Evolutionary conservation across 1,140 invertebrate species (phyloP).

Genomic region (Glossosoma conforme): DNA sequence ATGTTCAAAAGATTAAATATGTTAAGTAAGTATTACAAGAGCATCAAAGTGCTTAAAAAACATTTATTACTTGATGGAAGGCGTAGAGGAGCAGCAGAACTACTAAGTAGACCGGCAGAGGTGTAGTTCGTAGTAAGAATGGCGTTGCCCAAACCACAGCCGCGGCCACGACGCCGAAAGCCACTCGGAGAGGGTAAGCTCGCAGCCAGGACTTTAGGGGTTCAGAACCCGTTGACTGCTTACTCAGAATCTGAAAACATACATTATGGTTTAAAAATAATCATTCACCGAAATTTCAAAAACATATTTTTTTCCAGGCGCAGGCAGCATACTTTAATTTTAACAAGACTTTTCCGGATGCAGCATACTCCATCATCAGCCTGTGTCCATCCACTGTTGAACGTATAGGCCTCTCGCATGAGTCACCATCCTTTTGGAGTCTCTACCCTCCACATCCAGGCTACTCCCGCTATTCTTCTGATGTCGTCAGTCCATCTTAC

Average conservation of each 20-base stretch:
- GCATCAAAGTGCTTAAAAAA: too few species aligned
- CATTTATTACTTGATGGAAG: slow-evolving; percentile 77
- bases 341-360: too few species aligned
- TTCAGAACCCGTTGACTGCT: slow-evolving; percentile 81
- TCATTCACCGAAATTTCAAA: neutral
- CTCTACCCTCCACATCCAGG: too few species aligned
- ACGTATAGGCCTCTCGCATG: too few species aligned
- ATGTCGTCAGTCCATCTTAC: too few species aligned
- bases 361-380: too few species aligned
- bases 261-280: too few species aligned
- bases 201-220: slow-evolving; percentile 87
- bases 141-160: slow-evolving; percentile 82
- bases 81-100: slow-evolving; percentile 75
- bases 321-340: slow-evolving; percentile 1
- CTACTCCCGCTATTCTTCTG: too few species aligned
- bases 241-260: slow-evolving; percentile 48
- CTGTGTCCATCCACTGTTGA: too few species aligned
- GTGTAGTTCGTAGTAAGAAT: slow-evolving; percentile 51
- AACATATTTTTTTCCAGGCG: neutral
- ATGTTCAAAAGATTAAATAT: too few species aligned
- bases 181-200: slow-evolving; percentile 82
- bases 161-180: slow-evolving; percentile 81
- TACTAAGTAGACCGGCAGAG: slow-evolving; percentile 68
- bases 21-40: too few species aligned
- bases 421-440: too few species aligned